Evolutionary conservation across 2,888 invertebrate species (phyloP).

Genomic region (Trachelus tabidus): DNA sequence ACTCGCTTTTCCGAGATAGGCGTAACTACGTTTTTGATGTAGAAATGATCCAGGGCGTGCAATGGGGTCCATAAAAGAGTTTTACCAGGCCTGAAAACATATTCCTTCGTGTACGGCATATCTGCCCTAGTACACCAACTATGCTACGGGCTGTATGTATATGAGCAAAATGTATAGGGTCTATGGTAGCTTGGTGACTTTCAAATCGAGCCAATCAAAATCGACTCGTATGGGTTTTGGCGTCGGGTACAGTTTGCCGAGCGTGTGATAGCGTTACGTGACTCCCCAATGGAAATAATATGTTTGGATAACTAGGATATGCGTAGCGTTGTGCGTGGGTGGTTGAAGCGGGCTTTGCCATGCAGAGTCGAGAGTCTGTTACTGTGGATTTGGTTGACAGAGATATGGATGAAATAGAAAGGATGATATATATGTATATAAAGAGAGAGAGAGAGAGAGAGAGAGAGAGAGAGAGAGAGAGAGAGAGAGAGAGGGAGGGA

Average conservation of each 20-base stretch:
- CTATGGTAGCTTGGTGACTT: not conserved
- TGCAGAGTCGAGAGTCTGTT: not conserved
- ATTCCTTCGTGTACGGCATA: too few relatives aligned
- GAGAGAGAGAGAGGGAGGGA: too few relatives aligned
- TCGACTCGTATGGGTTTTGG: not conserved
- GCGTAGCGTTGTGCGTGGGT: not conserved
- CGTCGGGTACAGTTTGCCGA: not conserved
- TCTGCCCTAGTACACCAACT: not conserved
- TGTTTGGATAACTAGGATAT: conserved; percentile 23
- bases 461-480: too few relatives aligned
- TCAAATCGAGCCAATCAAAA: not conserved
- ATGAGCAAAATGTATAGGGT: not conserved
- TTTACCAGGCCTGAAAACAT: not conserved
- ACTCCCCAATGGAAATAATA: conserved; percentile 39
- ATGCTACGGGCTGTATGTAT: not conserved
- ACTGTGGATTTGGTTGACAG: not conserved
- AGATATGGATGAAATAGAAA: not conserved
- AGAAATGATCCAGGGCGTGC: not conserved
- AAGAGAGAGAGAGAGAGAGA: too few relatives aligned
- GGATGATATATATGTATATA: not conserved
- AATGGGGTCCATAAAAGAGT: not conserved
- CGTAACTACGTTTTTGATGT: conserved; percentile 11
- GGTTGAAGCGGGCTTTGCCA: not conserved
- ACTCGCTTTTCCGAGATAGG: not conserved
- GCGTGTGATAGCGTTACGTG: conserved; percentile 35